These are phyloP conservation scores for Parelbella ahira DNA, from an alignment of 2,888 invertebrate species.

Conservation along the genomic window DNA sequence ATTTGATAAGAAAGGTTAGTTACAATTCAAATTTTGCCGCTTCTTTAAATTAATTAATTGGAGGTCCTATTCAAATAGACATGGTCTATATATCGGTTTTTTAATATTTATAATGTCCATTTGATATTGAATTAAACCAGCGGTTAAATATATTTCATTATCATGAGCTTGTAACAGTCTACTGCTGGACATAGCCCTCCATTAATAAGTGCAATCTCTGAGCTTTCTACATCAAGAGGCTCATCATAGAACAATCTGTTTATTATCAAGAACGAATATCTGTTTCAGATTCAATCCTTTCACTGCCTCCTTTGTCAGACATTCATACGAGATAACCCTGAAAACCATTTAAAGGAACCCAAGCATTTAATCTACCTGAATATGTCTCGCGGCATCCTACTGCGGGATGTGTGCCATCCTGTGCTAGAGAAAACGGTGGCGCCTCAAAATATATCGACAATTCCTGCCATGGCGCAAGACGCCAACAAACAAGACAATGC, in stretches of 20 bases:
- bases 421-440: too few relatives aligned
- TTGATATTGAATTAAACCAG: too few relatives aligned
- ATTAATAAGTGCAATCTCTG: too few relatives aligned
- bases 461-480: too few relatives aligned
- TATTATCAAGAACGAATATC: not conserved
- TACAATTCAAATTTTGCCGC: too few relatives aligned
- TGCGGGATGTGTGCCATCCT: too few relatives aligned
- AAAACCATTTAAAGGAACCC: not conserved
- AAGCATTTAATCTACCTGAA: slow-evolving; percentile 15
- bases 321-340: not conserved
- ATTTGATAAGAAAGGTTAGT: slow-evolving; percentile 1
- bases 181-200: too few relatives aligned
- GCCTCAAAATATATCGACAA: not conserved
- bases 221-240: not conserved
- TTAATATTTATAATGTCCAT: not conserved
- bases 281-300: slow-evolving; percentile 1
- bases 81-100: not conserved
- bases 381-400: too few relatives aligned
- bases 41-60: not conserved
- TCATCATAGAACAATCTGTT: not conserved
- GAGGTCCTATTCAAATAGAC: not conserved
- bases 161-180: too few relatives aligned
- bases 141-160: too few relatives aligned
- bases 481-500: too few relatives aligned
- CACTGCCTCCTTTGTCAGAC: slow-evolving; percentile 28